Conservation (phyloP, 2,113 vertebrate species). For the Rhabdornis inornatus region DNA sequence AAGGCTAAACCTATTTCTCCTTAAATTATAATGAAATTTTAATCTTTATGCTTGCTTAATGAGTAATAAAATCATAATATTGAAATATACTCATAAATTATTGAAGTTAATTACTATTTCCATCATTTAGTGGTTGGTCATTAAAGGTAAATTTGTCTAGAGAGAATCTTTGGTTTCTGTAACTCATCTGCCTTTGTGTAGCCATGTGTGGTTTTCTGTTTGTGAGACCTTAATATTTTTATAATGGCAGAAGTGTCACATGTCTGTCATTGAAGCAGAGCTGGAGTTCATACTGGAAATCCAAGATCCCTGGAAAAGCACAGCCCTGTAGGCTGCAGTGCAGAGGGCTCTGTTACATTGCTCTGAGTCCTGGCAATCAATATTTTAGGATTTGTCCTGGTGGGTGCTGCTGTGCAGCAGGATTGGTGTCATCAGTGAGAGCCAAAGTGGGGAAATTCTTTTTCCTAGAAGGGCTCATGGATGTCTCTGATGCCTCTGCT, state of each 20-base stretch:
- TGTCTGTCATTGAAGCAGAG: background rate
- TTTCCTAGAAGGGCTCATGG: background rate
- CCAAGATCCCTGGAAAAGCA: background rate
- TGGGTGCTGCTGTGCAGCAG: background rate
- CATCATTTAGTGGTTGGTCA: background rate
- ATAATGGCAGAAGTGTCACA: background rate
- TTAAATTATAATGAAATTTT: background rate
- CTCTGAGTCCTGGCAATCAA: background rate
- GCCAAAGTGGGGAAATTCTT: background rate
- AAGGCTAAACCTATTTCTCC: background rate
- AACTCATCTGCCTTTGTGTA: background rate
- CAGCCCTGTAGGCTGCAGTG: background rate
- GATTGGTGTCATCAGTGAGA: background rate
- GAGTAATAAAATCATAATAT: constrained; percentile 39
- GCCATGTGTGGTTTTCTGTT: background rate
- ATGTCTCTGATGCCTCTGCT: background rate
- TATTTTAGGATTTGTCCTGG: background rate
- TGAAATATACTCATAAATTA: constrained; percentile 40
- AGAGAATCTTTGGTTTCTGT: background rate
- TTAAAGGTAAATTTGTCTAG: constrained; percentile 24
- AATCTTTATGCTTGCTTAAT: constrained; percentile 26
- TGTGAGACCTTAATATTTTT: background rate
- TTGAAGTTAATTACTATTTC: constrained; percentile 5
- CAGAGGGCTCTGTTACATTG: background rate
- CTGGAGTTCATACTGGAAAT: background rate